phyloP scores from a whole-genome alignment of 2,888 invertebrate genomes.

The Opisthograptis luteolata region DNA sequence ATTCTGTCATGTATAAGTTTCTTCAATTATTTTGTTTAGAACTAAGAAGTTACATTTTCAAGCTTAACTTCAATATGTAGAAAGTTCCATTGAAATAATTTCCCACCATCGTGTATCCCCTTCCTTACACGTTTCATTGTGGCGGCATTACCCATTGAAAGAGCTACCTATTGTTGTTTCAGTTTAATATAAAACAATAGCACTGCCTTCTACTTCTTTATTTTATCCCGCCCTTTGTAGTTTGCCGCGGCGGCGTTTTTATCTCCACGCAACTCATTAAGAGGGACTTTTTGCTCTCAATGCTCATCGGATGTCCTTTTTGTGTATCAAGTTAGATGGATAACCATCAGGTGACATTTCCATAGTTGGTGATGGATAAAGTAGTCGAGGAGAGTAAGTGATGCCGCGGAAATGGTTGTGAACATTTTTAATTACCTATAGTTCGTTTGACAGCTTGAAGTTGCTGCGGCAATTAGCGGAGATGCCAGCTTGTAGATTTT shows the following conservation, averaged over 20 bases:
- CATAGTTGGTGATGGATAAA: slow-evolving; percentile 39
- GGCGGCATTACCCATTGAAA: slow-evolving; percentile 81
- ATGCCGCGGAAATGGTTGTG: neutral
- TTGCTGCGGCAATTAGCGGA: no score
- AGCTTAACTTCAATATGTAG: no score
- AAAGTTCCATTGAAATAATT: slow-evolving; percentile 3
- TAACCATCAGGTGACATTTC: slow-evolving; percentile 32
- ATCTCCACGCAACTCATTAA: slow-evolving; percentile 75
- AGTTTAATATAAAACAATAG: slow-evolving; percentile 82
- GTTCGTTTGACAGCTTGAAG: no score
- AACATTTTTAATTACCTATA: slow-evolving; percentile 12
- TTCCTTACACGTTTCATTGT: slow-evolving; percentile 65
- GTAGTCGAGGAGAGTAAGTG: slow-evolving; percentile 9
- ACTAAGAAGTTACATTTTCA: neutral
- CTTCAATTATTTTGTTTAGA: no score
- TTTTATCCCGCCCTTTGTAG: slow-evolving; percentile 76
- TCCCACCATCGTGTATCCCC: slow-evolving; percentile 54
- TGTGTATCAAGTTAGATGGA: slow-evolving; percentile 48
- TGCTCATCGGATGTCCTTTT: slow-evolving; percentile 50
- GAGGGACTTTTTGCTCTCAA: slow-evolving; percentile 44
- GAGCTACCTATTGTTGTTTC: slow-evolving; percentile 83
- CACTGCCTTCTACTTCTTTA: slow-evolving; percentile 34
- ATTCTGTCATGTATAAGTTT: no score
- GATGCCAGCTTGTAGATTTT: no score
- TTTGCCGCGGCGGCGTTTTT: slow-evolving; percentile 73